Evolutionary conservation across 2,888 invertebrate species (phyloP), one percentile per base, ranked within the genome.

Genomic region (Acleris sparsana): DNA sequence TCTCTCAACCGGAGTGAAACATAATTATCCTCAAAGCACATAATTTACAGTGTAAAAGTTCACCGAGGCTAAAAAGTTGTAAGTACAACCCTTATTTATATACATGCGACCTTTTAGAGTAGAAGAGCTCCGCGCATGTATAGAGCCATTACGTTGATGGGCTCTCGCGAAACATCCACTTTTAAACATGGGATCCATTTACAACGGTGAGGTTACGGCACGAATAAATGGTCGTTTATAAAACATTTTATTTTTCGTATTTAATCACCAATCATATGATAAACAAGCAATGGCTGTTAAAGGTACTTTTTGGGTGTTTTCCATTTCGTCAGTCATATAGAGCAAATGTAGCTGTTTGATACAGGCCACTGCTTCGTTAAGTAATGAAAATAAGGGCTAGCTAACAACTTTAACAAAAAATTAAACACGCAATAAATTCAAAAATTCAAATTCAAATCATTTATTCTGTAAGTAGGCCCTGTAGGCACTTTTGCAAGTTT

Each of bases 21-120:
- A 53, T 52, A 52, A 25, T 29, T 29, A 53, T 29, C 17, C 29
- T 6, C n/a, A 53, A 17, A 53, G 29, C 53, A 33, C 51, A 51
- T n/a, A 29, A 53, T 53, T 53, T 53, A 52, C 29, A 17, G 53
- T 17, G 46, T 46, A 46, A 53, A n/a, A 29, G n/a, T 33, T 17
- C 17, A 9, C 17, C 17, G 17, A 11, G 7, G 17, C 29, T 17
- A 17, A 29, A 51, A 22, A 16, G 51, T 13, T 20, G 22, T 51
- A 22, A 20, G 51, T 22, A 16, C 11, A 6, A 7, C n/a, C 17
- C 17, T 46, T n/a, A 46, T 17, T n/a, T 7, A 46, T 17, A 17
- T 46, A 46, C 46, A 46, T 46, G 16, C 46, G 46, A 46, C 46
- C 46, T 46, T 46, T 46, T 39, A 39, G 39, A 39, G 39, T 13